phyloP scores from a whole-genome alignment of 2,113 vertebrate genomes.

The Phalacrocorax brasilianus region DNA sequence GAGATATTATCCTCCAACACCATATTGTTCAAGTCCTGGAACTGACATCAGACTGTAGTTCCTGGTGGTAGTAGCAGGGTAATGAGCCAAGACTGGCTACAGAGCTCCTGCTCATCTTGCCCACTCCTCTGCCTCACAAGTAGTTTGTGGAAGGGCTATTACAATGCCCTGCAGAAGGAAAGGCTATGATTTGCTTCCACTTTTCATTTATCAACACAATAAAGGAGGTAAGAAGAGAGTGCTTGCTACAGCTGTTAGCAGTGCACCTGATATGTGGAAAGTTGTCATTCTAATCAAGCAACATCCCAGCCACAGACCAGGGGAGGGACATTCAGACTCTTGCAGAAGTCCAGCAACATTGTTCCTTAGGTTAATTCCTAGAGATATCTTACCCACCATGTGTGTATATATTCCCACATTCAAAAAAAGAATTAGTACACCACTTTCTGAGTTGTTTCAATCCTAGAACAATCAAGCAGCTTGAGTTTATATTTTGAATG shows the following conservation, averaged over 20 bases:
- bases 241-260: not conserved
- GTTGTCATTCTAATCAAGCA: not conserved
- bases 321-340: not conserved
- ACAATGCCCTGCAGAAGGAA: not conserved
- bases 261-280: not conserved
- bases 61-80: not conserved
- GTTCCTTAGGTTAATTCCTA: not conserved
- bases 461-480: not conserved
- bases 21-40: not conserved
- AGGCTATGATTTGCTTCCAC: not conserved
- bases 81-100: not conserved
- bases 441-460: not conserved
- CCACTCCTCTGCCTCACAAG: not conserved
- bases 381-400: not conserved
- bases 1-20: not conserved
- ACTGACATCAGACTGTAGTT: not conserved
- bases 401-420: not conserved
- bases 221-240: not conserved
- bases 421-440: not conserved
- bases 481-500: not conserved
- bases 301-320: not conserved
- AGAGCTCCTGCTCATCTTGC: not conserved
- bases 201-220: not conserved
- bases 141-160: not conserved
- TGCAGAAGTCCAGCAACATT: not conserved